Base-by-base conservation (phyloP, 2,113 vertebrate species). In the Calidris pygmaea region DNA sequence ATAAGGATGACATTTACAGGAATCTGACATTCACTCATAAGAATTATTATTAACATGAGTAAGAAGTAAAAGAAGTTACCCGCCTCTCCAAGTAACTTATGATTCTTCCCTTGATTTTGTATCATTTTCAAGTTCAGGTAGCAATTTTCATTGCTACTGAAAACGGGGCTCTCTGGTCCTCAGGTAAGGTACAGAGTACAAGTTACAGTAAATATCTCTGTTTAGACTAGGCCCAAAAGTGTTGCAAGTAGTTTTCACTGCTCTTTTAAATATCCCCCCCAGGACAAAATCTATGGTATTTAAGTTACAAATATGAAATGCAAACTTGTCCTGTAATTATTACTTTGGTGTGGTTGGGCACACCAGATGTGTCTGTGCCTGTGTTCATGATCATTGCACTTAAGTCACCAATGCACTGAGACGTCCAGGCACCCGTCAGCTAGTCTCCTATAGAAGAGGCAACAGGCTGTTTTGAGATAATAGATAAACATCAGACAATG, bases 261-360 rank as follows among this genome's bases (percentile, higher is more conserved):
- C 20, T 68, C 4, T 20, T 82, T 70, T 55, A 55, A 65, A 60
- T 19, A 55, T n/a, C 1, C 2, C 1, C 5, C 20, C 0, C 0
- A 6, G 13, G 12, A 7, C 3, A 32, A 84, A 52, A 76, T 37
- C 5, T 7, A 24, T 37, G 34, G 19, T 62, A 79, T 62, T 66
- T 37, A 66, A 30, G 39, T 23, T 35, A 32, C 8, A 59, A 29
- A 8, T 39, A 50, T 5, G 13, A 22, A 26, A 59, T 50, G 50
- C 13, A 71, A 15, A 14, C 66, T 86, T 35, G 5, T 41, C 26
- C 6, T 74, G 10, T 24, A 66, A 10, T 26, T 84, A 24, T 15
- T 53, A 68, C 34, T 52, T 80, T 85, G 47, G 12, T 53, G 4
- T 41, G 58, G 14, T 6, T 47, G 6, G 62, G 23, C 72, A 21